These are phyloP conservation scores for Orthosia incerta DNA, from an alignment of 2,888 invertebrate species.

Conservation along the genomic window DNA sequence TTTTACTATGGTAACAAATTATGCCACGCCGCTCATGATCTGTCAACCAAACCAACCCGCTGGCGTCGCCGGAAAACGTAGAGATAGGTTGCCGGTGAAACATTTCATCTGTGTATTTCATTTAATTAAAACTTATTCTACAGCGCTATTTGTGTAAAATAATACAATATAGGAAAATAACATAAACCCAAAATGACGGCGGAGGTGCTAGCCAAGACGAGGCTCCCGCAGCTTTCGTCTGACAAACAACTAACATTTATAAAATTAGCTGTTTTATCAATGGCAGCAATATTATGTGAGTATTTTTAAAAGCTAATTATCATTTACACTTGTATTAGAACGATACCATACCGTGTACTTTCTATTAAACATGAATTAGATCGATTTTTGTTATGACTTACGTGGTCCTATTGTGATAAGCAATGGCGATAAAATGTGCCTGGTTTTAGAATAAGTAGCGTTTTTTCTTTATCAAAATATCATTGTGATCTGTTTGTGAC, in stretches of 20 bases:
- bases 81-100: constrained; percentile 86
- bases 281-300: constrained; percentile 98
- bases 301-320: constrained; percentile 70
- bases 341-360: constrained; percentile 12
- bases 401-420: constrained; percentile 72
- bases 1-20: constrained; percentile 67
- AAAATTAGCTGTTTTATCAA: constrained; percentile 96
- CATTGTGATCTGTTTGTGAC: background rate
- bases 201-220: constrained; percentile 82
- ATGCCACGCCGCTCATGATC: constrained; percentile 83
- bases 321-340: constrained; percentile 31
- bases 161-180: constrained; percentile 53
- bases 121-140: constrained; percentile 45
- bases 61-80: constrained; percentile 68
- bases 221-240: constrained; percentile 84
- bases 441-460: constrained; percentile 42
- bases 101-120: too few species aligned
- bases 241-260: constrained; percentile 90
- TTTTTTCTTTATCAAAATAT: constrained; percentile 2
- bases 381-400: constrained; percentile 67
- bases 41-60: constrained; percentile 80
- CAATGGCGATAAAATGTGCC: constrained; percentile 65
- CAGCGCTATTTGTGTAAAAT: constrained; percentile 70
- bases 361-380: constrained; percentile 25
- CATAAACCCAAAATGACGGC: constrained; percentile 80